Base-by-base conservation (phyloP, 1,140 invertebrate species). In the Drosophila rhopaloa region DNA sequence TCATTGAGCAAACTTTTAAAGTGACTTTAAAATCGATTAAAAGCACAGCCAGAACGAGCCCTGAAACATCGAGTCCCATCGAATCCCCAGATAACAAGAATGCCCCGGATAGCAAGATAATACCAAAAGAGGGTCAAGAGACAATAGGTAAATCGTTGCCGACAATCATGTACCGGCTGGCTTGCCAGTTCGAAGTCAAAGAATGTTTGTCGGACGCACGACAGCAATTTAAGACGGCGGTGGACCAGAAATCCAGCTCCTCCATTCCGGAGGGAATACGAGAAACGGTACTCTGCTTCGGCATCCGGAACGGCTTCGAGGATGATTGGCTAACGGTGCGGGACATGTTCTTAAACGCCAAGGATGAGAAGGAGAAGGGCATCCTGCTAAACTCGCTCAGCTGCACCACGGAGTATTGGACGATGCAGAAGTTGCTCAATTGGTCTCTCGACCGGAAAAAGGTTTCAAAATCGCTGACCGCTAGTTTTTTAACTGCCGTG, bases 321-420 rank as follows among this genome's bases (percentile, higher is more conserved):
- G 92, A 94, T 0, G 95, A 97, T 65, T 98, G 97, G 97, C 93
- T 96, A 43, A 96, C 96, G 92, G 93, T 96, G 6, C 96, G 96
- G 93, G 83, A 95, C 19, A 93, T 95, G 55, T 97, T 96, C 81
- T 84, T 93, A 32, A 93, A 93, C 11, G 93, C 96, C 1, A 95
- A 96, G 83, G 94, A 96, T 1, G 94, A 95, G 0, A 91, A 94
- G 1, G 96, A 97, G 55, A 94, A 95, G 80, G 81, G 83, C n/a
- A 89, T 92, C 0, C 93, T 97, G 37, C 91, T 97, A 2, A 90
- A 75, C 8, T 94, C 95, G 14, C 93, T 98, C 14, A 95, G 94
- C 16, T 98, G 97, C 88, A 94, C 94, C 1, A 61, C 93, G 13
- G 95, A 97, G 92, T 93, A 94, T 1, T 96, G 95, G 95, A 90